These are phyloP conservation scores for Xyliphius kryptos DNA, from an alignment of 2,113 vertebrate species.

Conservation along the genomic window DNA sequence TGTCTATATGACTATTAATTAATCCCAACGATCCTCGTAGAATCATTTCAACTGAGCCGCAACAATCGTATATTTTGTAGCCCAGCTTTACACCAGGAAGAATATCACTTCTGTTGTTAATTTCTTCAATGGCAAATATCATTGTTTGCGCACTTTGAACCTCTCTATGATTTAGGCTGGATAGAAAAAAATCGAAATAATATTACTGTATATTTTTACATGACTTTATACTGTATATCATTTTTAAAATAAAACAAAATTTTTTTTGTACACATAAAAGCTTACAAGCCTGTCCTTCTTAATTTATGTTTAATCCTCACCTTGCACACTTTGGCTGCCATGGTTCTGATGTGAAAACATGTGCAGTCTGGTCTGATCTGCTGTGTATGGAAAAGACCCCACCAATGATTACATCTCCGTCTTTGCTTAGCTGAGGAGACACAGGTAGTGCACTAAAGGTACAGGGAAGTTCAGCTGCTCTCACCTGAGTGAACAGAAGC, in stretches of 20 bases:
- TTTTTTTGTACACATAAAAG: no score
- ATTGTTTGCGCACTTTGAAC: constrained; percentile 52
- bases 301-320: constrained; percentile 25
- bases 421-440: constrained; percentile 41
- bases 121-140: constrained; percentile 53
- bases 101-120: constrained; percentile 47
- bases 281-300: not conserved
- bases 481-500: constrained; percentile 37
- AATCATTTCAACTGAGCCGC: constrained; percentile 44
- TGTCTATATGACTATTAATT: constrained; percentile 37
- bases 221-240: no score
- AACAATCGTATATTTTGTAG: constrained; percentile 50
- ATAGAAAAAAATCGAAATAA: constrained; percentile 1
- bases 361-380: constrained; percentile 37
- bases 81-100: constrained; percentile 46
- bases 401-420: constrained; percentile 46
- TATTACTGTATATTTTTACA: no score
- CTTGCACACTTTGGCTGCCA: constrained; percentile 40
- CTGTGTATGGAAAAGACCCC: constrained; percentile 48
- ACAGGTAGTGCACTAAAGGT: constrained; percentile 32
- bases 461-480: constrained; percentile 37
- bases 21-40: constrained; percentile 46
- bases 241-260: no score
- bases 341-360: constrained; percentile 39
- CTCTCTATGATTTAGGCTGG: constrained; percentile 46